Percentiles rank a stretch among this genome's conserved stretches.
Evolutionary conservation across 2,888 invertebrate genomes (phyloP).

Genomic region (Cecidostiba fungosa): DNA sequence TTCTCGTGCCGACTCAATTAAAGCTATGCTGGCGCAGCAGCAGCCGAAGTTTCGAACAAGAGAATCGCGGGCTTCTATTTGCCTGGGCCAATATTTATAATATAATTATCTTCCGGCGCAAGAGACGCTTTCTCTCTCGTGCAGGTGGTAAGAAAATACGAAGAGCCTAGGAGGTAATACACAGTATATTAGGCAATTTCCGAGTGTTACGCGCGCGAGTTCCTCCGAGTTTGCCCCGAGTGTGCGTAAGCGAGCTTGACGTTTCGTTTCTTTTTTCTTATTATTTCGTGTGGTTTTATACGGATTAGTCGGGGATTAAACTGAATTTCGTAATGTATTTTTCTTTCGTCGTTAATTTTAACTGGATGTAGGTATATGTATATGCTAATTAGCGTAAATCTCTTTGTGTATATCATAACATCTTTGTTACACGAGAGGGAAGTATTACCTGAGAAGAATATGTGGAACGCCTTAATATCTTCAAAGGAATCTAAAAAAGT

Average conservation of each 20-base stretch:
- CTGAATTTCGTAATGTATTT: too few species aligned
- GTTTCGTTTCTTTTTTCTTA: background rate
- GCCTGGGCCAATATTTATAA: conserved; percentile 39
- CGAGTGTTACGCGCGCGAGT: background rate
- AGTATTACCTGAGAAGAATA: background rate
- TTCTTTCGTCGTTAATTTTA: background rate
- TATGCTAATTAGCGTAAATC: background rate
- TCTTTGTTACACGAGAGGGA: background rate
- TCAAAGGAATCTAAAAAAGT: conserved; percentile 15
- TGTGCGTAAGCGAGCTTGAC: conserved; percentile 4
- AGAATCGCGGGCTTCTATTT: conserved; percentile 35
- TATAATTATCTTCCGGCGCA: conserved; percentile 29
- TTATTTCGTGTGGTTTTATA: background rate
- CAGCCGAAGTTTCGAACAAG: conserved; percentile 32
- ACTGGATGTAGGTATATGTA: background rate
- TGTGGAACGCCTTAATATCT: background rate
- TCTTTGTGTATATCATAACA: background rate
- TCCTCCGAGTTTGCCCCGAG: background rate
- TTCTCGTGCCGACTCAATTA: conserved; percentile 33
- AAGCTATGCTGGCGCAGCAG: conserved; percentile 1
- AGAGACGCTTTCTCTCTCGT: background rate
- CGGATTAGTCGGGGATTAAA: background rate
- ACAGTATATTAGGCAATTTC: background rate
- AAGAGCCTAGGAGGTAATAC: background rate
- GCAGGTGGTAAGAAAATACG: background rate